Percentiles rank a stretch among this genome's conserved stretches.
Evolutionary conservation across 2,888 invertebrate genomes (phyloP).

Genomic region (Oxyscelio sp.): DNA sequence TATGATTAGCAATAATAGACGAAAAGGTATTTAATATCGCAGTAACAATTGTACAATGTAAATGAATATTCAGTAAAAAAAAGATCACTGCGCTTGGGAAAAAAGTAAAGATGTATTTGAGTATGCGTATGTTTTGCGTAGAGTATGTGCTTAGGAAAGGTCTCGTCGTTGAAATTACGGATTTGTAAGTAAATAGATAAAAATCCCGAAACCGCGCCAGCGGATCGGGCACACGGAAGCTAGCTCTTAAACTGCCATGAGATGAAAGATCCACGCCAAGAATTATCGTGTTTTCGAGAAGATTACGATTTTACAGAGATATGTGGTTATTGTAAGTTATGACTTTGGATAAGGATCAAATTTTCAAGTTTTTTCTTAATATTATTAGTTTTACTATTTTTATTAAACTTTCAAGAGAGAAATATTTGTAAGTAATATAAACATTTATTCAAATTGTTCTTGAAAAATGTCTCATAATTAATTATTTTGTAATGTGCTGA

Average conservation of each 20-base stretch:
- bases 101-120: slow-evolving; percentile 36
- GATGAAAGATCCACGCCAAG: slow-evolving; percentile 76
- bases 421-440: too few species aligned
- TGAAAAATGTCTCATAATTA: too few species aligned
- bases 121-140: slow-evolving; percentile 51
- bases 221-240: slow-evolving; percentile 84
- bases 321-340: slow-evolving; percentile 58
- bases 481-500: not conserved
- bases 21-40: too few species aligned
- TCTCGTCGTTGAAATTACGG: slow-evolving; percentile 77
- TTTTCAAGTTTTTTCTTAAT: too few species aligned
- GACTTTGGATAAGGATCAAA: slow-evolving; percentile 47
- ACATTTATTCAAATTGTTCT: too few species aligned
- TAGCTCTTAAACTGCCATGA: slow-evolving; percentile 87
- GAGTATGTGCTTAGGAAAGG: slow-evolving; percentile 75
- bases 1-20: too few species aligned
- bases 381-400: too few species aligned
- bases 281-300: slow-evolving; percentile 70
- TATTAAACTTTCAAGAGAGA: too few species aligned
- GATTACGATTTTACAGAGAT: slow-evolving; percentile 55
- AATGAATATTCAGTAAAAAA: slow-evolving; percentile 11
- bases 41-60: slow-evolving; percentile 25
- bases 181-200: slow-evolving; percentile 82
- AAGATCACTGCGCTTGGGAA: slow-evolving; percentile 35
- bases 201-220: slow-evolving; percentile 76